Base-by-base conservation (phyloP, 2,797 vertebrate genomes). In the Lithobates sylvaticus region DNA sequence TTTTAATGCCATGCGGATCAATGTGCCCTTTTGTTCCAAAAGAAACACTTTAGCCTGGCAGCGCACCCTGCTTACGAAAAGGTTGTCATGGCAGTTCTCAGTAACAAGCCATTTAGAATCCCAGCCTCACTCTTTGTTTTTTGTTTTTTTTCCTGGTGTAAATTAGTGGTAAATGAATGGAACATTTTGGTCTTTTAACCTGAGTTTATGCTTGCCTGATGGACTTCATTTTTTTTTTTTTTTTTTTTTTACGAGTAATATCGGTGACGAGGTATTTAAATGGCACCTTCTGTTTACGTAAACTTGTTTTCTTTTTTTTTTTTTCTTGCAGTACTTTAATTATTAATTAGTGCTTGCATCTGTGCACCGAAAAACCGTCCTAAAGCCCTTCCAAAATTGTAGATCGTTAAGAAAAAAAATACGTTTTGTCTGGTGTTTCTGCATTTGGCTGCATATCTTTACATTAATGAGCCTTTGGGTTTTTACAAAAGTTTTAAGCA, bases 141-240 rank as follows among this genome's bases (percentile, higher is more conserved):
- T 29, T 29, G 1, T 67, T 78, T 61, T 72, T 83, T 81, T 42
- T 86, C 81, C 68, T 69, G 81, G 58, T 84, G 65, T 84, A 90
- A 90, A 89, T 89, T 86, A 88, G 83, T 85, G 74, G 81, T 81
- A 13, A 89, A 84, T 88, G 65, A 85, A 84, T 70, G 83, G 39
- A 84, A 23, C 84, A 84, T 78, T 64, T 88, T 78, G 75, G 83
- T 3, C 29, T 86, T 89, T 64, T 78, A 58, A 87, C 27, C 50
- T 27, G 64, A 23, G 9, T 26, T 85, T 86, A 79, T 58, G 23
- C 77, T 47, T 77, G 5, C 23, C 74, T 88, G 83, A 84, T 13
- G 81, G 73, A 64, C 75, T 83, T 83, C 50, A 73, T 76, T 78
- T 86, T 78, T 68, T 75, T 47, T 13, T 47, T 9, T 9, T 3